phyloP scores from a whole-genome alignment of 1,140 invertebrate genomes.

The Spodoptera litura region DNA sequence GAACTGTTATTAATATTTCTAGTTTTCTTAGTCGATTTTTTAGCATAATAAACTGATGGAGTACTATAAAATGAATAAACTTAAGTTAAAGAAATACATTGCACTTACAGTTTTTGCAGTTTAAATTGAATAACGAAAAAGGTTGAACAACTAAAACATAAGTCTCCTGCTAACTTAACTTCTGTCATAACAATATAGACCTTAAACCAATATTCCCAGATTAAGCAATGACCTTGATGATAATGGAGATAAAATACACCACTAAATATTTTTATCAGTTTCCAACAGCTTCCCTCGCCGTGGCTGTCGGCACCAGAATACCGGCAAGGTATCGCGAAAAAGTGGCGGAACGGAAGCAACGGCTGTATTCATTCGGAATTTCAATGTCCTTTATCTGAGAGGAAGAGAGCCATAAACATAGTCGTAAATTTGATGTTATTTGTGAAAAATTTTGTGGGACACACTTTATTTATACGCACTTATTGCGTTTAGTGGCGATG shows the following conservation, averaged over 20 bases:
- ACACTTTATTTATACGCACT: slow-evolving; percentile 41
- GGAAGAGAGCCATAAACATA: slow-evolving; percentile 71
- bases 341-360: slow-evolving; percentile 41
- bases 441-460: slow-evolving; percentile 52
- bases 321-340: slow-evolving; percentile 34
- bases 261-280: neutral
- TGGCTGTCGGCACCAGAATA: slow-evolving; percentile 28
- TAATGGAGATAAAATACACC: too few species aligned
- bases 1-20: too few species aligned
- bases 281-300: neutral
- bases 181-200: too few species aligned
- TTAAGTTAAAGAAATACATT: too few species aligned
- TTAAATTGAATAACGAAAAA: too few species aligned
- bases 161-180: too few species aligned
- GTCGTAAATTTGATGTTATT: slow-evolving; percentile 74
- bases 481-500: slow-evolving; percentile 31
- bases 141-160: too few species aligned
- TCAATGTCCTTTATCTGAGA: slow-evolving; percentile 70
- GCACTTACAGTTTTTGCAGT: too few species aligned
- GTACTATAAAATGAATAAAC: too few species aligned
- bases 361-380: slow-evolving; percentile 70
- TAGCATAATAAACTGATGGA: too few species aligned
- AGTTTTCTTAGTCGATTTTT: too few species aligned
- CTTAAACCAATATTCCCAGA: neutral
- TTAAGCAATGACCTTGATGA: too few species aligned